phyloP scores from a whole-genome alignment of 2,888 invertebrate genomes.

The Zhuqinia jingwanae region DNA sequence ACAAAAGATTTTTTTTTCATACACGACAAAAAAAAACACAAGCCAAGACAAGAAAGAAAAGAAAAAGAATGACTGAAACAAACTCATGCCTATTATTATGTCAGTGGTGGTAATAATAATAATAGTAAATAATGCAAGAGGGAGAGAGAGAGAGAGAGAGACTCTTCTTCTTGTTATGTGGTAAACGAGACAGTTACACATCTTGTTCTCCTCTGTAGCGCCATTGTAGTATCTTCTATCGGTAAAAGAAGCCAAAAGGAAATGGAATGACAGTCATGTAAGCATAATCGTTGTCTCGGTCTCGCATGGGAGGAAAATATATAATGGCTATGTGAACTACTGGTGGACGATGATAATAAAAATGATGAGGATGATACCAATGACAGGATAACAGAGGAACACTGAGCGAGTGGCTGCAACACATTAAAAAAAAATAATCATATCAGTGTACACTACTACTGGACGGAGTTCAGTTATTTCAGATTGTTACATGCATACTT shows the following conservation, averaged over 20 bases:
- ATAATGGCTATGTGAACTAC: no score
- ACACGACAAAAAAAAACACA: no score
- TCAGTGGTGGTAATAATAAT: conserved; percentile 13
- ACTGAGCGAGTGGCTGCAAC: not conserved
- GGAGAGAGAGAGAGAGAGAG: not conserved
- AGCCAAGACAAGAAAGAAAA: not conserved
- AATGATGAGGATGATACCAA: conserved; percentile 22
- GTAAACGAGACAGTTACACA: no score
- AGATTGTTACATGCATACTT: no score
- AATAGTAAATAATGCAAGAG: not conserved
- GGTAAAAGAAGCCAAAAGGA: not conserved
- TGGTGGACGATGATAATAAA: not conserved
- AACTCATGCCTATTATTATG: conserved; percentile 15
- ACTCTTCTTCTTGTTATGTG: not conserved
- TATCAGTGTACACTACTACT: not conserved
- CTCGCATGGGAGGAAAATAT: not conserved
- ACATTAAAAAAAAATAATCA: not conserved
- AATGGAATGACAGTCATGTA: conserved; percentile 28
- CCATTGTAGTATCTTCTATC: not conserved
- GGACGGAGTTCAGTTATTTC: not conserved
- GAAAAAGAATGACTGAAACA: not conserved
- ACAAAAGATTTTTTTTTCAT: conserved; percentile 7
- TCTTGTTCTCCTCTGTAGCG: no score
- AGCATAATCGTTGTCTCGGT: not conserved
- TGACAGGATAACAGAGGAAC: conserved; percentile 23